Percentiles rank a stretch among this genome's conserved stretches.
Conservation (phyloP, 2,113 vertebrate genomes). For the Trogon melanurus region DNA sequence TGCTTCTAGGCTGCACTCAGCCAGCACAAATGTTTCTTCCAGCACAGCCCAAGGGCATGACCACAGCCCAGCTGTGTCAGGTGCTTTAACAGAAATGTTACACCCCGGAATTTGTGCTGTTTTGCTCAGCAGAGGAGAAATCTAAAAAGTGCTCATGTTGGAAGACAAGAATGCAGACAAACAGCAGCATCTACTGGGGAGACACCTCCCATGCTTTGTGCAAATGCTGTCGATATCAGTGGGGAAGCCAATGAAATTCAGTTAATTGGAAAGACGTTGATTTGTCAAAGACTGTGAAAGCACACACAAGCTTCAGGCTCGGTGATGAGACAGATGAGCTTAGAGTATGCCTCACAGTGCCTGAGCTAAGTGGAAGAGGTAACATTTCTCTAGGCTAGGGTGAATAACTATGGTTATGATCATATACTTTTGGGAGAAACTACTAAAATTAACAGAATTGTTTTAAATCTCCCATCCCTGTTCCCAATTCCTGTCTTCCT, state of each 20-base stretch:
- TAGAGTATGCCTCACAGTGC: neutral
- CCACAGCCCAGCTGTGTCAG: neutral
- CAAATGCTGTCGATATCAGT: fast-evolving
- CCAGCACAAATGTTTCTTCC: neutral
- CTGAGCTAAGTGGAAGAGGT: neutral
- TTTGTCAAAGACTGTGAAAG: neutral
- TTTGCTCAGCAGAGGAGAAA: neutral
- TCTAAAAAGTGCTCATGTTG: neutral
- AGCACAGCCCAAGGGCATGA: fast-evolving
- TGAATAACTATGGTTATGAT: neutral
- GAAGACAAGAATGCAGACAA: neutral
- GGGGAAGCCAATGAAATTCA: neutral
- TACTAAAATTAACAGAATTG: neutral
- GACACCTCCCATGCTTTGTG: neutral
- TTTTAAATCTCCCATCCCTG: neutral
- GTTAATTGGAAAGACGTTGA: neutral
- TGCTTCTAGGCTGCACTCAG: neutral
- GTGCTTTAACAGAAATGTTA: neutral
- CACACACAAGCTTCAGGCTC: neutral
- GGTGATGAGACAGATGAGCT: neutral
- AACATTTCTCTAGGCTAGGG: neutral
- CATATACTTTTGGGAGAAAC: neutral
- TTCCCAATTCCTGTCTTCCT: neutral
- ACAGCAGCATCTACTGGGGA: constrained; percentile 57
- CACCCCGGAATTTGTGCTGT: neutral